Percentiles rank a stretch among this genome's conserved stretches.
Conservation (phyloP, 2,888 invertebrate species). For the Sarcophaga caerulescens region DNA sequence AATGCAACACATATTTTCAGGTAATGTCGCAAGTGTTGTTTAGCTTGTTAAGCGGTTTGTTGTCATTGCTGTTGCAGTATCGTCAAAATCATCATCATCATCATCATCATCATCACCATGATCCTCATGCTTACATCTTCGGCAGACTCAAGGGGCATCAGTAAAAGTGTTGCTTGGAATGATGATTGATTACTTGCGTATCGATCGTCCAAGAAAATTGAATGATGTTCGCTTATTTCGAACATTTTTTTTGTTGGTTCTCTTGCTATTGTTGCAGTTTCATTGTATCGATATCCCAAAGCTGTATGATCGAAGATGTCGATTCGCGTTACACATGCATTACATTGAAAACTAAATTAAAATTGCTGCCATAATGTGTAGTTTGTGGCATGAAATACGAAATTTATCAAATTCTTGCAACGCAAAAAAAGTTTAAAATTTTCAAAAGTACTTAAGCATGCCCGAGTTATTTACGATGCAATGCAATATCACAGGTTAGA, state of each 20-base stretch:
- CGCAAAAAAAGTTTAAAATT: neutral
- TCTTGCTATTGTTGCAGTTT: neutral
- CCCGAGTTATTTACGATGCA: no score
- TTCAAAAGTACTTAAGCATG: no score
- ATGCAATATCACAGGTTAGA: no score
- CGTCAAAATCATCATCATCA: conserved; percentile 37
- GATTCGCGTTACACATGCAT: conserved; percentile 14
- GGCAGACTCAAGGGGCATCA: conserved; percentile 30
- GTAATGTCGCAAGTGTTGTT: conserved; percentile 68
- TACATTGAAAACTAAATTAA: conserved; percentile 52
- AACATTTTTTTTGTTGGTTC: neutral
- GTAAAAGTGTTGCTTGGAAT: conserved; percentile 71
- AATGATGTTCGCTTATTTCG: neutral
- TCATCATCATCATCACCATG: conserved; percentile 13
- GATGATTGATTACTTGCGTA: conserved; percentile 71
- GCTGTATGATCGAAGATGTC: conserved; percentile 48
- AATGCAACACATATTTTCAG: conserved; percentile 47
- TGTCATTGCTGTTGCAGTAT: conserved; percentile 37
- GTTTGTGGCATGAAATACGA: neutral
- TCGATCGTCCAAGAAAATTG: conserved; percentile 43
- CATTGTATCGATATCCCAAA: conserved; percentile 43
- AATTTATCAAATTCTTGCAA: conserved; percentile 20
- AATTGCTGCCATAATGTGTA: neutral
- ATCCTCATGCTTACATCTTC: neutral
- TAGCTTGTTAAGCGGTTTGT: conserved; percentile 56